These are phyloP conservation scores for Toxotes jaculatrix DNA, from an alignment of 2,113 vertebrate genomes.

Conservation along the genomic window DNA sequence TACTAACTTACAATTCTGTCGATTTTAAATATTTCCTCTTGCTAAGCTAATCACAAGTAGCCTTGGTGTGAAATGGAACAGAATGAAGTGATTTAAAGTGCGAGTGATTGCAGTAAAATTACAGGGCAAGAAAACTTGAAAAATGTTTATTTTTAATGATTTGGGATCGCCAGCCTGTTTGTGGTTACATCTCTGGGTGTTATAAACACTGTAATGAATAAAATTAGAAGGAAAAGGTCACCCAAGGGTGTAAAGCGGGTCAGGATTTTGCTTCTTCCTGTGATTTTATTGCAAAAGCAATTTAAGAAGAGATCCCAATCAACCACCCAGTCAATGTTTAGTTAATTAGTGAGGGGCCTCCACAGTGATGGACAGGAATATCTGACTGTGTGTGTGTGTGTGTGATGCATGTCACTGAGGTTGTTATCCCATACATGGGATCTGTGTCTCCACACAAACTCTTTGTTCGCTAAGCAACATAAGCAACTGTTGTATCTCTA, in stretches of 20 bases:
- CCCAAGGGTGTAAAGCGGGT: conserved; percentile 35
- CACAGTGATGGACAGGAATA: conserved; percentile 62
- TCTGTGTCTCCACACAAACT: conserved; percentile 58
- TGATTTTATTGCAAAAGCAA: conserved; percentile 46
- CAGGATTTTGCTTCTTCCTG: conserved; percentile 46
- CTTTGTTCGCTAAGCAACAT: conserved; percentile 71
- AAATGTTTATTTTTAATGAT: conserved; percentile 4
- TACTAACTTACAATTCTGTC: not conserved
- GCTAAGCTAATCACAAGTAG: not conserved
- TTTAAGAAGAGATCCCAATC: conserved; percentile 66
- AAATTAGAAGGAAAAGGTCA: conserved; percentile 47
- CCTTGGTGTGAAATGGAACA: not conserved
- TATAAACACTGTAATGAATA: conserved; percentile 36
- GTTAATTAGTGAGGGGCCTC: conserved; percentile 73
- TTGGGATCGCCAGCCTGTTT: conserved; percentile 9
- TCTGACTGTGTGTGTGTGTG: conserved; percentile 43
- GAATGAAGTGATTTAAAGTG: not conserved
- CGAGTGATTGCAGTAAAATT: not conserved
- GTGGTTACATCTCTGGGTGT: conserved; percentile 23
- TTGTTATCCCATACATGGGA: conserved; percentile 73
- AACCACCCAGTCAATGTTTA: conserved; percentile 69
- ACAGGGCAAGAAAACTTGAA: not conserved
- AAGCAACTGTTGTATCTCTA: conserved; percentile 70
- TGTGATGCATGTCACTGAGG: conserved; percentile 52
- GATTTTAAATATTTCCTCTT: not conserved